Percentiles rank a stretch among this genome's conserved stretches.
Conservation (phyloP, 2,797 vertebrate genomes). For the Spinibarbus caldwelli region DNA sequence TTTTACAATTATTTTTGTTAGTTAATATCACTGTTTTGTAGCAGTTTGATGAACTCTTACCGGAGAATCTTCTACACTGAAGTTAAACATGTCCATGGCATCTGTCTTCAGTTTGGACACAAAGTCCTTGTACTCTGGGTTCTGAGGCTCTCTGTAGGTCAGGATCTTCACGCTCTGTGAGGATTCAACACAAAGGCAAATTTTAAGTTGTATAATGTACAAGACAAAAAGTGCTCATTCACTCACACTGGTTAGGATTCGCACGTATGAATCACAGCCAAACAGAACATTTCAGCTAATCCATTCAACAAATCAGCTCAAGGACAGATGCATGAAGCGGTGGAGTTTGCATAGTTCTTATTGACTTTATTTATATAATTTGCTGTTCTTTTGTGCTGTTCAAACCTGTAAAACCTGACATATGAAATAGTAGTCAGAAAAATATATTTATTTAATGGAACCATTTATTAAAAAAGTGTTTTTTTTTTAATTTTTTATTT, state of each 20-base stretch:
- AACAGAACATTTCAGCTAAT: background rate
- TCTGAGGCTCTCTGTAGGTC: constrained; percentile 86
- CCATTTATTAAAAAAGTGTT: no score
- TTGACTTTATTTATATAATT: background rate
- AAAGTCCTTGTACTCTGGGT: constrained; percentile 82
- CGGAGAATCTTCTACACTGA: constrained; percentile 84
- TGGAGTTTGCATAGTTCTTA: background rate
- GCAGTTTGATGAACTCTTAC: constrained; percentile 69
- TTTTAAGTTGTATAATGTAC: background rate
- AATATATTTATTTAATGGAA: background rate
- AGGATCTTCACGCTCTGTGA: constrained; percentile 88
- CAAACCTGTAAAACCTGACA: background rate
- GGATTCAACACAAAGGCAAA: constrained; percentile 25
- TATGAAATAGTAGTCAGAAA: background rate
- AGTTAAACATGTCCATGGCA: constrained; percentile 81
- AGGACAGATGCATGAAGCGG: background rate
- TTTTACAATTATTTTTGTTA: background rate
- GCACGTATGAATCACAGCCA: background rate
- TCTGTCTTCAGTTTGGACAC: constrained; percentile 78
- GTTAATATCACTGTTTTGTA: background rate
- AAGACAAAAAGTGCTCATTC: background rate
- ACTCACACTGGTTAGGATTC: background rate
- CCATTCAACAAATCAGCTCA: background rate
- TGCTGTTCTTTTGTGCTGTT: background rate
- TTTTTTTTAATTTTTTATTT: no score